phyloP scores from a whole-genome alignment of 2,113 vertebrate species.

The Bufo bufo region DNA sequence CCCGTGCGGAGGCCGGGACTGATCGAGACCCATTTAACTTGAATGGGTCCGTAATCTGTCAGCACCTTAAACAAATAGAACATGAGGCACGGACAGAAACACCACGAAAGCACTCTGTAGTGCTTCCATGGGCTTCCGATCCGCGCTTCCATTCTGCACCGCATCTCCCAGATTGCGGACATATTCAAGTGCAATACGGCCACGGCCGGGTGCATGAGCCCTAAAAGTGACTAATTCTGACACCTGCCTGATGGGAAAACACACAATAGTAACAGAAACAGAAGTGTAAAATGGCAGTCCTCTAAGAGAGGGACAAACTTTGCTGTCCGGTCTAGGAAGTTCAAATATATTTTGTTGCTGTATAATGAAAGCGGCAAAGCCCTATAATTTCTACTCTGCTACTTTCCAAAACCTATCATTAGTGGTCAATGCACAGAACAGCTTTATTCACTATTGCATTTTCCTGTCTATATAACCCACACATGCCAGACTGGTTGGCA shows the following conservation, averaged over 20 bases:
- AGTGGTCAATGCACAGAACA: neutral
- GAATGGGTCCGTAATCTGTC: too few relatives aligned
- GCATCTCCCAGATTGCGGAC: too few relatives aligned
- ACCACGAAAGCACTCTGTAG: neutral
- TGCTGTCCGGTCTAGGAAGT: neutral
- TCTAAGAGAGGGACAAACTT: neutral
- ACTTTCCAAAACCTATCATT: neutral
- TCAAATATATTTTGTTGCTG: constrained; percentile 4
- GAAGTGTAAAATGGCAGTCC: neutral
- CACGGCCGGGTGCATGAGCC: too few relatives aligned
- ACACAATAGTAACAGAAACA: neutral
- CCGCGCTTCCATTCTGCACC: too few relatives aligned
- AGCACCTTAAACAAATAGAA: too few relatives aligned
- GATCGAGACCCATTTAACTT: too few relatives aligned
- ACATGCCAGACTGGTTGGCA: neutral
- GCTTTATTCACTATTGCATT: neutral
- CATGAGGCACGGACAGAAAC: too few relatives aligned
- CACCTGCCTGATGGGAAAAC: constrained; percentile 11
- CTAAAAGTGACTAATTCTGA: constrained; percentile 1
- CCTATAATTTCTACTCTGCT: neutral
- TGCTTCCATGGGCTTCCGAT: too few relatives aligned
- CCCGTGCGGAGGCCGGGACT: too few relatives aligned
- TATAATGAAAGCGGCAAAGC: neutral
- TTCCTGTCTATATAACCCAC: neutral
- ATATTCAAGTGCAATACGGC: too few relatives aligned